Evolutionary conservation across 23 tunicate species (phyloP), one percentile per base, ranked within the genome.

Genomic region (Pegea sp.): DNA sequence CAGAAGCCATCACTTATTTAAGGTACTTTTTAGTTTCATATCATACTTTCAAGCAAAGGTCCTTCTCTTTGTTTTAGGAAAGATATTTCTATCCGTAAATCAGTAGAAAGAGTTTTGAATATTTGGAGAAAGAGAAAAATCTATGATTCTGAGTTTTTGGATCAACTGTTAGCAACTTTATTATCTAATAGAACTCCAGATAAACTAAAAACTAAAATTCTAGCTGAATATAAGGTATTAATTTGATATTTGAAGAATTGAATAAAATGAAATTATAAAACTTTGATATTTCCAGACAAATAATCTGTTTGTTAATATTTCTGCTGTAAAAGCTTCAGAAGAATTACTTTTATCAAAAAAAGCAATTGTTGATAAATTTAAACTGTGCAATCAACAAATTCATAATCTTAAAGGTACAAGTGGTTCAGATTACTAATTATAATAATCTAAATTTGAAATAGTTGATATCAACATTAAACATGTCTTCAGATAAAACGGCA

Each of bases 401-500:
- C n/a, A n/a, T n/a, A n/a, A n/a, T n/a, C n/a, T n/a, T n/a, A n/a
- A n/a, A n/a, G n/a, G n/a, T n/a, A n/a, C n/a, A n/a, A n/a, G n/a
- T n/a, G n/a, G n/a, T n/a, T n/a, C n/a, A n/a, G n/a, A n/a, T n/a
- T n/a, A n/a, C n/a, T n/a, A n/a, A n/a, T n/a, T n/a, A n/a, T n/a
- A n/a, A n/a, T n/a, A n/a, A n/a, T n/a, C n/a, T n/a, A n/a, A n/a
- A n/a, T n/a, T n/a, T n/a, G n/a, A n/a, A n/a, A n/a, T n/a, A n/a
- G n/a, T n/a, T n/a, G n/a, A n/a, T n/a, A n/a, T n/a, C n/a, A n/a
- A n/a, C n/a, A n/a, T n/a, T n/a, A n/a, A n/a, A n/a, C n/a, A n/a
- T n/a, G n/a, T n/a, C n/a, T n/a, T n/a, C n/a, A 80, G 93, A 80
- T 52, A 80, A 80, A 66, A 62, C 61, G 46, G 93, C 80, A 3